Percentiles rank a stretch among this genome's conserved stretches.
Conservation (phyloP, 2,113 vertebrate genomes). For the Xyrauchen texanus region DNA sequence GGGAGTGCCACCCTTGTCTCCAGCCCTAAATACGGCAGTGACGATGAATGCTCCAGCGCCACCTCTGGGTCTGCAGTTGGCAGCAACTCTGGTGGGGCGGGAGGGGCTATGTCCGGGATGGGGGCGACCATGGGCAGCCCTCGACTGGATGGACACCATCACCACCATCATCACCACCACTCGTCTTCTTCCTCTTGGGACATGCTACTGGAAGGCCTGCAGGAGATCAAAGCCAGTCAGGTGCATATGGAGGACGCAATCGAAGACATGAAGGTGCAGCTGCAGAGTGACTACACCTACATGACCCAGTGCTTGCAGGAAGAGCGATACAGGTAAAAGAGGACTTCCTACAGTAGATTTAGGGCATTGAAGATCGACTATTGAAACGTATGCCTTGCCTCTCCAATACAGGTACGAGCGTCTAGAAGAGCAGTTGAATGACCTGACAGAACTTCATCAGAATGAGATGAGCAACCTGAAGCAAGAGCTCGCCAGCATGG, state of each 20-base stretch:
- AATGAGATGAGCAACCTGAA: conserved; percentile 98
- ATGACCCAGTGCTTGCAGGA: conserved; percentile 98
- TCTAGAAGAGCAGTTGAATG: conserved; percentile 95
- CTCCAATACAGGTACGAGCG: conserved; percentile 84
- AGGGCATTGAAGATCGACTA: too few relatives aligned
- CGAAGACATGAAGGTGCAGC: conserved; percentile 92
- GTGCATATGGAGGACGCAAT: conserved; percentile 93
- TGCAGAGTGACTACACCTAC: conserved; percentile 94
- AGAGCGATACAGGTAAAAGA: conserved; percentile 79
- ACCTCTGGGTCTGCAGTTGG: conserved; percentile 86
- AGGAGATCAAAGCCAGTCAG: conserved; percentile 93
- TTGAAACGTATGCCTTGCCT: conserved; percentile 31
- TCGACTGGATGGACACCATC: conserved; percentile 83
- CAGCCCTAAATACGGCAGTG: conserved; percentile 95
- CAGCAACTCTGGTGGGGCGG: conserved; percentile 85
- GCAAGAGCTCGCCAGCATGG: conserved; percentile 98
- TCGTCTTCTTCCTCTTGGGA: conserved; percentile 76
- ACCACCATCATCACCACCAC: conserved; percentile 76
- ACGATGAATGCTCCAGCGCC: conserved; percentile 94
- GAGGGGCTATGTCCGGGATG: conserved; percentile 52
- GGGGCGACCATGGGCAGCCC: conserved; percentile 81
- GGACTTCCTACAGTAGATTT: not conserved
- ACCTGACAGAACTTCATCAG: conserved; percentile 95
- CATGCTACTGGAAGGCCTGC: conserved; percentile 88
- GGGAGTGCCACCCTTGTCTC: conserved; percentile 94